Base-by-base conservation (phyloP, 1,140 invertebrate species). In the Macrocentrus cingulum region DNA sequence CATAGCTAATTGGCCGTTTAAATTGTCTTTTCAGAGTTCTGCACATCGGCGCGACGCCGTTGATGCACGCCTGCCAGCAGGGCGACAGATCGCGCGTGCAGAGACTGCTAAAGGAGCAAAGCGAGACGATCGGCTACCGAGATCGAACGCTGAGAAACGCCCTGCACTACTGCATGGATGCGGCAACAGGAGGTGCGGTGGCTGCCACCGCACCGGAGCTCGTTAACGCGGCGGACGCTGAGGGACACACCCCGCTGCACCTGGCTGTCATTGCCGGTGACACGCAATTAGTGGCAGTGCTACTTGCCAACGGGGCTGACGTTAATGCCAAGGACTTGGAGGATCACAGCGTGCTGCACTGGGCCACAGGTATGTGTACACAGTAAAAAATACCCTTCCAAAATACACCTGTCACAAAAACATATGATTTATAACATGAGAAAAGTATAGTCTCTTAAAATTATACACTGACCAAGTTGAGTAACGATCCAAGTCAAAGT, bases 291-390 rank as follows among this genome's bases (percentile, higher is more conserved):
- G 88, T 94, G 39, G 88, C 89, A 51, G 88, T 90, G 20, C 79
- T 96, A 3, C 72, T 95, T 39, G 86, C 88, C 11, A 88, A 89
- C 56, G 87, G 89, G 19, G 94, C 95, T 7, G 89, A 97, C 69
- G 87, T 98, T 39, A 90, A 92, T 72, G 88, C 89, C 29, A 83
- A 90, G 50, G 97, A 99, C 77, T 88, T 92, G 69, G 96, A 99
- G 74, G 88, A 90, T 48, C 97, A 99, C 73, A 95, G 95, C 1
- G 89, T 93, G n/a, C 88, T 97, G 11, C 97, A 99, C 77, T 99
- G 97, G 97, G 96, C 97, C 2, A 95, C 94, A 63, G 95, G 95
- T 95, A 77, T 41, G 46, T 22, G 16, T 32, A 18, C 23, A 13
- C 7, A 4, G 9, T 13, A 5, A 7, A 9, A 8, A 9, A 36